phyloP scores from a whole-genome alignment of 1,140 invertebrate species.

The Asobara japonica region DNA sequence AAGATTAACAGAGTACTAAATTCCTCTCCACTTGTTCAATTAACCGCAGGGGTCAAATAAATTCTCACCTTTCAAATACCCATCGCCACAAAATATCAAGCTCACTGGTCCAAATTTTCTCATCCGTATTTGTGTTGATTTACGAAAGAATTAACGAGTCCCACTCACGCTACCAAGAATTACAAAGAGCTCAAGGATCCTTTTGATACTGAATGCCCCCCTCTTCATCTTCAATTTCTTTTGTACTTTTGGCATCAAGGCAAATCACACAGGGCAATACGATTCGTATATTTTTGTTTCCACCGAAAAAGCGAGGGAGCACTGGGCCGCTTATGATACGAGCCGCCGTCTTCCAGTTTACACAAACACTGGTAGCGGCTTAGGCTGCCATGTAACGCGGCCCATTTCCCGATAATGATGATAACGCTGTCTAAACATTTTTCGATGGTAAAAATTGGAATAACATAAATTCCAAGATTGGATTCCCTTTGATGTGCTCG shows the following conservation, averaged over 20 bases:
- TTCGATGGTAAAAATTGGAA: slow-evolving; percentile 11
- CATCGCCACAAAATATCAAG: neutral
- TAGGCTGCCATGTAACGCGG: neutral
- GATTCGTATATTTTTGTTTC: slow-evolving; percentile 53
- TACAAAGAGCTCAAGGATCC: neutral
- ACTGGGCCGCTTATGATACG: slow-evolving; percentile 46
- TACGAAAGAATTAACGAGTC: neutral
- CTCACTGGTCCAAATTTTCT: neutral
- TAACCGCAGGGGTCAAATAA: neutral
- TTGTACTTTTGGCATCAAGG: neutral
- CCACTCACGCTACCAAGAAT: neutral
- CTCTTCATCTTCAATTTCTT: slow-evolving; percentile 4
- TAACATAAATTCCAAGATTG: neutral
- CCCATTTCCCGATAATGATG: slow-evolving; percentile 18
- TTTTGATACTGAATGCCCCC: slow-evolving; percentile 19
- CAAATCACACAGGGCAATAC: neutral
- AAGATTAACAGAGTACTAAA: neutral
- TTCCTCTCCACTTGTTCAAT: slow-evolving; percentile 23
- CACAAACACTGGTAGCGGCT: slow-evolving; percentile 35
- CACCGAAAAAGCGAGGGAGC: slow-evolving; percentile 28
- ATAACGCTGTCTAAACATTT: slow-evolving; percentile 20
- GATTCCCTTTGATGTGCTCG: slow-evolving; percentile 5
- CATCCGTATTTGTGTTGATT: slow-evolving; percentile 20
- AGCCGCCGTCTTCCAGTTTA: slow-evolving; percentile 45
- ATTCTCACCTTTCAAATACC: slow-evolving; percentile 7